These are phyloP conservation scores for Crotophaga sulcirostris DNA, from an alignment of 2,113 vertebrate species.

Conservation along the genomic window DNA sequence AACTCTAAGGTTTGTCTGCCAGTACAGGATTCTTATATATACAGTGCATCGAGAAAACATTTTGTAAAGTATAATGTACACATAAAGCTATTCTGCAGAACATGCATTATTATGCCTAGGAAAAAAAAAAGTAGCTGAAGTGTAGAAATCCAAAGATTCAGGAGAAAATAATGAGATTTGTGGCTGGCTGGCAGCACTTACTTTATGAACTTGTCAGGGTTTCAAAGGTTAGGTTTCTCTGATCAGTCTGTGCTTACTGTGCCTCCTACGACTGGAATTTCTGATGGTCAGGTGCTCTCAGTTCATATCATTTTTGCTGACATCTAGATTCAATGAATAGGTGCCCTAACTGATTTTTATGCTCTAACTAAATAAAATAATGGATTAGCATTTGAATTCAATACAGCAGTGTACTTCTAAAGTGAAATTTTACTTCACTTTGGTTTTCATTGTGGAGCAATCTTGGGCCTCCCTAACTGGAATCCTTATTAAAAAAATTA, in stretches of 20 bases:
- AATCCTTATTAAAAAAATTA: not conserved
- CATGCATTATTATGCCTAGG: not conserved
- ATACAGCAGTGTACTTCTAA: not conserved
- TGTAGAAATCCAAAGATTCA: not conserved
- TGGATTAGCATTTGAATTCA: not conserved
- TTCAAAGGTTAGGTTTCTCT: not conserved
- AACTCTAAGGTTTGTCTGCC: not conserved
- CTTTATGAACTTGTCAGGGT: not conserved
- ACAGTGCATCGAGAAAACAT: not conserved
- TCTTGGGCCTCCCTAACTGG: not conserved
- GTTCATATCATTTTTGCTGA: not conserved
- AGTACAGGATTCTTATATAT: not conserved
- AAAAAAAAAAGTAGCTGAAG: not conserved
- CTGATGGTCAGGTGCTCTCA: not conserved
- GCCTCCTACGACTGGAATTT: not conserved
- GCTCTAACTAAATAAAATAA: not conserved
- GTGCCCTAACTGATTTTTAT: not conserved
- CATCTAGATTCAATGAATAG: not conserved
- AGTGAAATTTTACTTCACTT: not conserved
- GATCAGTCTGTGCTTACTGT: not conserved
- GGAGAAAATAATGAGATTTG: not conserved
- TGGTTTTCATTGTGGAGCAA: rapidly evolving
- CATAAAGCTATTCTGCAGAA: not conserved
- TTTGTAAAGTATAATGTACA: not conserved
- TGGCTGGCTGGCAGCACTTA: not conserved